Conservation (phyloP, 2,888 invertebrate genomes). For the Epinotia demarniana region DNA sequence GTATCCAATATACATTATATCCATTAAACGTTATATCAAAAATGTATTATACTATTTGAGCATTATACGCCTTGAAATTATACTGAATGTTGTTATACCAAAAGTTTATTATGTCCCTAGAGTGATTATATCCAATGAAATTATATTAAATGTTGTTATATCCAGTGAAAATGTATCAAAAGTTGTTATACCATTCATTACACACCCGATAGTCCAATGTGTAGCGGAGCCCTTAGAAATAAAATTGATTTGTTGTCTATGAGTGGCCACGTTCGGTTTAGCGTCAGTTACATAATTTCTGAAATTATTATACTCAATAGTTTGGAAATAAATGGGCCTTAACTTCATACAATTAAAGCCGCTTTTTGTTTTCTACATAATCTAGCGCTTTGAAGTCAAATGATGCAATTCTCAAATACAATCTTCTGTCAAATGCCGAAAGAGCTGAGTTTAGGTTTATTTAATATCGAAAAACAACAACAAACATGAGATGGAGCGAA, state of each 20-base stretch:
- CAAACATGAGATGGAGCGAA: constrained; percentile 75
- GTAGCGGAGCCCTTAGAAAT: background rate
- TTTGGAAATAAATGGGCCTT: background rate
- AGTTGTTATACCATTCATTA: too few relatives aligned
- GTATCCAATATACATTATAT: too few relatives aligned
- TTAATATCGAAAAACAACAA: constrained; percentile 27
- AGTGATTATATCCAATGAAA: too few relatives aligned
- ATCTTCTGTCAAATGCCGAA: background rate
- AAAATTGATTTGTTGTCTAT: background rate
- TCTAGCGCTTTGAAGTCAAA: background rate
- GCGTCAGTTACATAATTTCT: background rate
- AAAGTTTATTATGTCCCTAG: too few relatives aligned
- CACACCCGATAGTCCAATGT: too few relatives aligned
- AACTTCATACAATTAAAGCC: background rate
- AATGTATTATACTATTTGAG: too few relatives aligned
- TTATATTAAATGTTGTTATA: too few relatives aligned
- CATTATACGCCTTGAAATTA: too few relatives aligned
- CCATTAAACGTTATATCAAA: too few relatives aligned
- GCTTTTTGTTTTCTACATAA: background rate
- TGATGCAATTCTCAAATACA: background rate
- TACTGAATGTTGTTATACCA: too few relatives aligned
- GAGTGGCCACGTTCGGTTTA: background rate
- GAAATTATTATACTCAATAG: too few relatives aligned
- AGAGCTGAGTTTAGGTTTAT: background rate
- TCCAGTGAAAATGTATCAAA: too few relatives aligned